phyloP scores from a whole-genome alignment of 2,888 invertebrate species.

The Drosophila fulvimacula region DNA sequence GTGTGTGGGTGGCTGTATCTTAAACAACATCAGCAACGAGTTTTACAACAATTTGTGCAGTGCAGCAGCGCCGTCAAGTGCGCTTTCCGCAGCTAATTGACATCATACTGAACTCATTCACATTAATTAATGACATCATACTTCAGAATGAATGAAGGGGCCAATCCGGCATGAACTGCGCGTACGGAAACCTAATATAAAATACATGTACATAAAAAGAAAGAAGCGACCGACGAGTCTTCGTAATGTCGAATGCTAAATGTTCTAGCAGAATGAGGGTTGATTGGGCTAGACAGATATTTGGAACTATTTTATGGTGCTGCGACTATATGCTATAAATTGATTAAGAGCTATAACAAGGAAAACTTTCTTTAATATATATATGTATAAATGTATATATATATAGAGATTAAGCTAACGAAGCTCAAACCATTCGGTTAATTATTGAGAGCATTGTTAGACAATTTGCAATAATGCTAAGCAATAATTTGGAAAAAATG shows the following conservation, averaged over 20 bases:
- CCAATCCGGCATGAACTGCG: conserved; percentile 30
- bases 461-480: no score
- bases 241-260: conserved; percentile 12
- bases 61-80: conserved; percentile 63
- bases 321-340: no score
- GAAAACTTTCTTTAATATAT: no score
- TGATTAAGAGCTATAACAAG: no score
- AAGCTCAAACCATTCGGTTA: no score
- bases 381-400: no score
- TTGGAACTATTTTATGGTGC: not conserved
- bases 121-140: conserved; percentile 80
- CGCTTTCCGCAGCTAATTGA: conserved; percentile 79
- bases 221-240: not conserved
- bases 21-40: conserved; percentile 34
- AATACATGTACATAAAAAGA: conserved; percentile 11
- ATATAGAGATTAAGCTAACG: no score
- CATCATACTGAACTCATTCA: conserved; percentile 81
- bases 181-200: conserved; percentile 16
- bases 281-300: not conserved
- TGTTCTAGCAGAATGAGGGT: conserved; percentile 4
- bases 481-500: no score
- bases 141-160: conserved; percentile 50
- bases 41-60: conserved; percentile 59
- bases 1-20: conserved; percentile 38
- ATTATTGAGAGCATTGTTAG: no score